Evolutionary conservation across 64 coral and sea anemone genomes (phyloP), one percentile per base, ranked within the genome.

Genomic region (Platygyra sinensis): DNA sequence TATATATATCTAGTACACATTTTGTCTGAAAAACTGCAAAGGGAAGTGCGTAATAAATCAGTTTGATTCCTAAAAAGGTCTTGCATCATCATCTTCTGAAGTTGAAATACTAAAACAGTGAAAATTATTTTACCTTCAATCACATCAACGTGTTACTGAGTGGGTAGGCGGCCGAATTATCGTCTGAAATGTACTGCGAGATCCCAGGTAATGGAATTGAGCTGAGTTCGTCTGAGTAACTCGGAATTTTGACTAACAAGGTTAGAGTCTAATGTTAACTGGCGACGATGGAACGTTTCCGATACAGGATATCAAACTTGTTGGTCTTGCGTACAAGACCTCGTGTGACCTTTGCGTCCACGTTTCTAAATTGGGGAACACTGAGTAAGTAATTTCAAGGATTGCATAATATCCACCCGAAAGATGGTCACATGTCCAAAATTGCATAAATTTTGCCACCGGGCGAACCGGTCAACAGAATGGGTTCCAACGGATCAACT

Each of bases 391-490:
- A 46, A 39, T 46, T 46, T 5, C 5, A 7, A 46, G 22, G 22
- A 85, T 85, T 85, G 81, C 81, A 85, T 85, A 85, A 85, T 72
- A 69, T 85, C 63, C 62, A 71, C 81, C 62, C 81, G 42, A 18
- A 28, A 27, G 74, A 72, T 85, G 38, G 81, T 85, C 81, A 85
- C 81, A 85, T 85, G 81, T 69, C 81, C 81, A 14, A n/a, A 69
- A 71, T 24, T 85, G 81, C 62, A 85, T 85, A 72, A 71, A 71
- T 71, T 72, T 85, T 36, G 81, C 62, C 81, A 85, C 63, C 81
- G 49, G 81, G 81, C 20, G n/a, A 85, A 85, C 81, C 50, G 33
- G 81, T 72, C 30, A 3, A 36, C 33, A 36, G 52, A 36, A 18
- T 5, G 42, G 0, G 7, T 46, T 5, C 4, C 42, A 46, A 46